Evolutionary conservation across 2,113 vertebrate species (phyloP).

Genomic region (Pipa parva): DNA sequence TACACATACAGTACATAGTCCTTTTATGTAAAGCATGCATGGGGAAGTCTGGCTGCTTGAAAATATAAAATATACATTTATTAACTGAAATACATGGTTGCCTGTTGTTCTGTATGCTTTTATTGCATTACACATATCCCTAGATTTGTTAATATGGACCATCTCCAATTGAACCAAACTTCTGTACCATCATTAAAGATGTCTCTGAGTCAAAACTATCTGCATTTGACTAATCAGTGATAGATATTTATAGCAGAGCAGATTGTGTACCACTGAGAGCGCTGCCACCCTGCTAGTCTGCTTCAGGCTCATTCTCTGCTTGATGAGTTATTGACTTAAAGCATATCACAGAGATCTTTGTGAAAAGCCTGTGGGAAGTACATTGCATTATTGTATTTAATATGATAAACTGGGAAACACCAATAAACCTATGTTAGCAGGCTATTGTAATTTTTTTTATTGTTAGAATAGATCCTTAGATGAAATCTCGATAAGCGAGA

Average conservation of each 20-base stretch:
- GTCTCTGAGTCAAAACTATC: too few relatives aligned
- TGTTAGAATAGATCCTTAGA: not conserved
- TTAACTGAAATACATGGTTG: too few relatives aligned
- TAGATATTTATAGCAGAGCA: not conserved
- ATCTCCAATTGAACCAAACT: too few relatives aligned
- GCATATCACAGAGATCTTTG: not conserved
- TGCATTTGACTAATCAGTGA: not conserved
- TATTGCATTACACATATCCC: too few relatives aligned
- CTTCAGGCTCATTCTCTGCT: conserved; percentile 15
- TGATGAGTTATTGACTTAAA: conserved; percentile 23
- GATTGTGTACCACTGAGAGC: not conserved
- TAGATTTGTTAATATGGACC: too few relatives aligned
- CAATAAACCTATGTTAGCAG: not conserved
- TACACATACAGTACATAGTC: too few relatives aligned
- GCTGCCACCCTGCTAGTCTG: not conserved
- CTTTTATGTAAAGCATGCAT: too few relatives aligned
- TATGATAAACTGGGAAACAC: not conserved
- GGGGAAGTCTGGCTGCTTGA: too few relatives aligned
- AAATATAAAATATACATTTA: too few relatives aligned
- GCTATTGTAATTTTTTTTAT: not conserved
- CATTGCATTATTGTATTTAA: conserved; percentile 3
- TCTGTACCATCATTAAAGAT: too few relatives aligned
- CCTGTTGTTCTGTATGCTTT: too few relatives aligned
- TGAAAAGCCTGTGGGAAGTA: conserved; percentile 1
- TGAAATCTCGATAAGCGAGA: not conserved